Base-by-base conservation (phyloP, 2,888 invertebrate genomes). In the Trachelus iudaicus region DNA sequence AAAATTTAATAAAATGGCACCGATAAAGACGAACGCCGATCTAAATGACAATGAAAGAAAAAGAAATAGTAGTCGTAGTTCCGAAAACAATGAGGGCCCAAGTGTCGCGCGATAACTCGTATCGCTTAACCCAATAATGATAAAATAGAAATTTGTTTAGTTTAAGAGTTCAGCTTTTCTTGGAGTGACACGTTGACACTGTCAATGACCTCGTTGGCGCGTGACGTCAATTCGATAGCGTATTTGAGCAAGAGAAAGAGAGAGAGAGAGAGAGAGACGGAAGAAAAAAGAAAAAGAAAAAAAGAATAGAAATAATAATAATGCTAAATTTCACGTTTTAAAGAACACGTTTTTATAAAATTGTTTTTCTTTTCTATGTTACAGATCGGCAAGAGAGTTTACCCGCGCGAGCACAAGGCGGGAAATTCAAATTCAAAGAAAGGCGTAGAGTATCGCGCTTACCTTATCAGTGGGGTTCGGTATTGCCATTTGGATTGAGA, bases 181-280 rank as follows among this genome's bases (percentile, higher is more conserved):
- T 56, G 56, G 56, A 1, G 23, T 1, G 2, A 56, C 15, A 23
- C 56, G 2, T 23, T 56, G 56, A 56, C 56, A 56, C 56, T 56
- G 56, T 56, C 56, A 56, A 23, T 23, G 56, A 23, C 56, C 23
- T 56, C 23, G 56, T 56, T 56, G 15, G 2, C 2, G 6, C 23
- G 73, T 74, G 68, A 73, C 69, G 23, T n/a, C 34, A 69, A 75
- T 69, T n/a, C 12, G 76, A 35, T 34, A 30, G 35, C 12, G 34
- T 13, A 76, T n/a, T 33, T 35, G 23, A 76, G 13, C 69, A 31
- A 6, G 68, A 77, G 71, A 77, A 31, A 37, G 40, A 15, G 31
- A 40, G 76, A 76, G 76, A 73, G 34, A 34, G 40, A 6, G 74
- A 69, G 4, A 31, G 35, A 69, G 73, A 71, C 11, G 73, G 4